A percentile compares a stretch with the other conserved stretches of the same genome.
Evolutionary conservation across 2,797 vertebrate genomes (phyloP).

Genomic region (Bovichtus variegatus): DNA sequence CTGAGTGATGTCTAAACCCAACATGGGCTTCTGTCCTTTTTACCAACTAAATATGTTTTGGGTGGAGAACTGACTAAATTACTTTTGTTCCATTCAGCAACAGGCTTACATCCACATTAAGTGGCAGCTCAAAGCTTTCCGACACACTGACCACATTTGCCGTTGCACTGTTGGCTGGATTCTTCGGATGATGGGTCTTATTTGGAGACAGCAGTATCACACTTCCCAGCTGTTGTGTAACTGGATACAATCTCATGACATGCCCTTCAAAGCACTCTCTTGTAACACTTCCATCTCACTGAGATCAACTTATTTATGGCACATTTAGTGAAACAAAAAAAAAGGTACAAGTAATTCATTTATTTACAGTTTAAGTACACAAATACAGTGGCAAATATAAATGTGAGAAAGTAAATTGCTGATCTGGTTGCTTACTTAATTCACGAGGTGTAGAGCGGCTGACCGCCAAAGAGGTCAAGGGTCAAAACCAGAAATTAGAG

Average conservation of each 20-base stretch:
- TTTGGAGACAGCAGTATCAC: background rate
- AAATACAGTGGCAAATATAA: slow-evolving; percentile 90
- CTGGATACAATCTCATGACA: background rate
- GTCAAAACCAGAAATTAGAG: slow-evolving; percentile 47
- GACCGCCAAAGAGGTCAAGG: slow-evolving; percentile 53
- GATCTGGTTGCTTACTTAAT: slow-evolving; percentile 80
- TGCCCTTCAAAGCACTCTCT: background rate
- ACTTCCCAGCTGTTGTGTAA: background rate
- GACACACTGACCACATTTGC: background rate
- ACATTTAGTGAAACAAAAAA: background rate
- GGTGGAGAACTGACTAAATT: background rate
- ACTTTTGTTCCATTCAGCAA: background rate
- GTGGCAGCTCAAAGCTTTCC: too few relatives aligned
- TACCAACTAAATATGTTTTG: slow-evolving; percentile 32
- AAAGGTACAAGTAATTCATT: slow-evolving; percentile 89
- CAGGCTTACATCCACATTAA: background rate
- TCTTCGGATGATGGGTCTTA: background rate
- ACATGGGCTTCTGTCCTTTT: background rate
- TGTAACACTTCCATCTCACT: background rate
- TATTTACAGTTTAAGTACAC: slow-evolving; percentile 96
- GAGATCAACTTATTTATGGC: background rate
- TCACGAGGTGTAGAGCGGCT: slow-evolving; percentile 65
- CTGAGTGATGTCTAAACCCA: slow-evolving; percentile 5
- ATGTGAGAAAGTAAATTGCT: slow-evolving; percentile 76
- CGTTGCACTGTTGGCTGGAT: background rate